phyloP scores from a whole-genome alignment of 1,140 invertebrate species.

The Potamilus streckersoni region DNA sequence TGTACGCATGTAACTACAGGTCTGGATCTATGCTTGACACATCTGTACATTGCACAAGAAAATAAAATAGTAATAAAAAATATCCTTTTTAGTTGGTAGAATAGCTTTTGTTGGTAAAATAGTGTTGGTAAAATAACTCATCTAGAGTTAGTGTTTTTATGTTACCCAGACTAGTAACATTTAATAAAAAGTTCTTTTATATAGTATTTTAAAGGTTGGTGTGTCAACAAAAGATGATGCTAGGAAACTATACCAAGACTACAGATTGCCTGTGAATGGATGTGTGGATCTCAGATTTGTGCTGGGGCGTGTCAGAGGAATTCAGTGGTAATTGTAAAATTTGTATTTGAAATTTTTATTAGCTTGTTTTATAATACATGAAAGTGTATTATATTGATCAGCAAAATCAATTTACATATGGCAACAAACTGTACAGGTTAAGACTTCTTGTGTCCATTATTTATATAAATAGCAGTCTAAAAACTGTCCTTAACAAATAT shows the following conservation, averaged over 20 bases:
- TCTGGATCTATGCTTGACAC: neutral
- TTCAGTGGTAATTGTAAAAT: constrained; percentile 19
- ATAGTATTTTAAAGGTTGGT: constrained; percentile 79
- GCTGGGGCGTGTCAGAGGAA: constrained; percentile 61
- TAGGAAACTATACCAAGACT: constrained; percentile 76
- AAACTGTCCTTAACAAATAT: neutral
- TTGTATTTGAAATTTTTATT: neutral
- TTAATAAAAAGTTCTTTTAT: constrained; percentile 2
- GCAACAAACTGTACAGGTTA: neutral
- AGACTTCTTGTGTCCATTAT: neutral
- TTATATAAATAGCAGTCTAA: neutral
- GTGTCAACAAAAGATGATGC: constrained; percentile 80
- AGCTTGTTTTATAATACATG: neutral
- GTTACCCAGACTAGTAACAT: too few relatives aligned
- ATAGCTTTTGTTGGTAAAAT: neutral
- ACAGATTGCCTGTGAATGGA: constrained; percentile 74
- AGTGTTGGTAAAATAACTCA: too few relatives aligned
- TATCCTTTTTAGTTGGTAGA: neutral
- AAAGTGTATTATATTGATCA: neutral
- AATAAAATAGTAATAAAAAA: neutral
- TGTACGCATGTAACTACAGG: neutral
- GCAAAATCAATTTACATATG: neutral
- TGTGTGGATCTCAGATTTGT: constrained; percentile 81
- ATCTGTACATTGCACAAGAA: neutral
- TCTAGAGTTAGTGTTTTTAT: too few relatives aligned